Base-by-base conservation (phyloP, 2,888 invertebrate species). In the Cenopis cana region DNA sequence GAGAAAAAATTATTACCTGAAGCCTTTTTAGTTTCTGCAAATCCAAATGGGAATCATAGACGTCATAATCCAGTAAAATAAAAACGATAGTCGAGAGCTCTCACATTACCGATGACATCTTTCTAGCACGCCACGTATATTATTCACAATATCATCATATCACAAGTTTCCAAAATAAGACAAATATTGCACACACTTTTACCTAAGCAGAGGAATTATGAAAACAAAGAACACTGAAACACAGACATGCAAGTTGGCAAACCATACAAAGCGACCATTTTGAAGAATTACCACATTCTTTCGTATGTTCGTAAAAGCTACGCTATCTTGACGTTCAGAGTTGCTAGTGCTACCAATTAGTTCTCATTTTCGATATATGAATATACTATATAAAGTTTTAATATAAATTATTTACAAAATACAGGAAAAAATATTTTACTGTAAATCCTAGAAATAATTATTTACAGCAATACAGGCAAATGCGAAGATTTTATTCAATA, bases 221-320 rank as follows among this genome's bases (percentile, higher is more conserved):
- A 93, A 90, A 93, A 93, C 93, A 93, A 93, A 93, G 93, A 89
- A 92, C 89, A 90, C 82, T 85, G 87, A 89, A 91, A 90, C 91
- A 91, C 90, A 90, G 92, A 93, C 91, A 91, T 91, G 91, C 93
- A 94, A 94, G 93, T 94, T 94, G 94, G 94, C 94, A 94, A 94
- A 94, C 94, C 93, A 93, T 93, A 93, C 94, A 92, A 92, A 95
- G 95, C 95, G 94, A 95, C 95, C 95, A 95, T 95, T 95, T 95
- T 95, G 95, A 93, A 93, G 92, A 95, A 95, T 95, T 95, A 95
- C 95, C 95, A 95, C 95, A 95, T 95, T 95, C 95, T 94, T 93
- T 91, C 87, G 88, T 86, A 87, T 87, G 90, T 89, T 89, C 88
- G 75, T 81, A 86, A 86, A 87, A 82, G 82, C 82, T 83, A 84